These are phyloP conservation scores for Crocuta crocuta DNA, from an alignment of 2,113 vertebrate species.

Conservation along the genomic window DNA sequence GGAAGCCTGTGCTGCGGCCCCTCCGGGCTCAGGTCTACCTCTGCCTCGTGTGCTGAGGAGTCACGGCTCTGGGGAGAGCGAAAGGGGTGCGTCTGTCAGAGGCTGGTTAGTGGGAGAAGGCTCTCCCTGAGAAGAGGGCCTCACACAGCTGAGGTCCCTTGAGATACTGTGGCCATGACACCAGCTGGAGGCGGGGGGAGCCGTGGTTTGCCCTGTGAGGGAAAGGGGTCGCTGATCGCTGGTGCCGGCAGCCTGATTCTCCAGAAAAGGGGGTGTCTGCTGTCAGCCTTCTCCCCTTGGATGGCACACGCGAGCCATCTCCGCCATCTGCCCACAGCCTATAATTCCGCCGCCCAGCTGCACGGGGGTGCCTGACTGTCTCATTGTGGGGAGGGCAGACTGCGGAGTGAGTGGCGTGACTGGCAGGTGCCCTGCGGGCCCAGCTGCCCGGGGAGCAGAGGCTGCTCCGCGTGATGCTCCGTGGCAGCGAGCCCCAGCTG, in stretches of 20 bases:
- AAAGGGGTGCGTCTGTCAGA: not conserved
- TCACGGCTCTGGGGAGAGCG: not conserved
- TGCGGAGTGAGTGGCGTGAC: slow-evolving; percentile 3
- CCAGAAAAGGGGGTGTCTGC: not conserved
- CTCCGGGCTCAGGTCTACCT: not conserved
- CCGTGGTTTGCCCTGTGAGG: not conserved
- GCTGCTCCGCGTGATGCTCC: not conserved
- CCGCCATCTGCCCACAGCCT: slow-evolving; percentile 77
- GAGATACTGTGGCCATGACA: not conserved
- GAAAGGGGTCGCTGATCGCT: accelerated
- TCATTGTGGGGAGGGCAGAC: slow-evolving; percentile 65
- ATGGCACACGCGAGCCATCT: slow-evolving; percentile 42
- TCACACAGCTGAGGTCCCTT: not conserved
- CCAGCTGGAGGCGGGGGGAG: not conserved
- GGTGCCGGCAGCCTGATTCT: not conserved
- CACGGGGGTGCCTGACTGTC: slow-evolving; percentile 46
- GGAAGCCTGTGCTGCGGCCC: not conserved
- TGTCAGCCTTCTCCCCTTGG: slow-evolving; percentile 58
- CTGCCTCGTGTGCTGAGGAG: not conserved
- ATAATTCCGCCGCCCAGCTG: slow-evolving; percentile 78
- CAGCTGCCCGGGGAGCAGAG: slow-evolving; percentile 59
- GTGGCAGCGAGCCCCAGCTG: not conserved
- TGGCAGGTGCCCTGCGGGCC: slow-evolving; percentile 60
- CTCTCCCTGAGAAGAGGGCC: not conserved
- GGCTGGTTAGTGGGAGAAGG: not conserved